Conservation (phyloP, 2,113 vertebrate species). For the Prolemur simus region DNA sequence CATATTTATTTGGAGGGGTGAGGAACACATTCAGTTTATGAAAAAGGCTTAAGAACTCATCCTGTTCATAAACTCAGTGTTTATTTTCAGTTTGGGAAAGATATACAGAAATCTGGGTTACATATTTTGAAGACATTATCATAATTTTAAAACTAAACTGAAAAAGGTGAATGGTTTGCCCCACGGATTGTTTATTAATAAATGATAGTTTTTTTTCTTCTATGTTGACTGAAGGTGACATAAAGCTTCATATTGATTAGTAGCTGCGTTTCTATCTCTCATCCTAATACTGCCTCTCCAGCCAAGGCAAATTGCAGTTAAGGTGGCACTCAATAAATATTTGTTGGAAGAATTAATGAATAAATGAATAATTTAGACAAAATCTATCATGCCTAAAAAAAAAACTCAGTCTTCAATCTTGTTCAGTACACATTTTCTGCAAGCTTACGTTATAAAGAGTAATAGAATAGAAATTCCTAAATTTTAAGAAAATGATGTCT, state of each 20-base stretch:
- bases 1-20: not conserved
- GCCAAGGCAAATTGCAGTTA: not conserved
- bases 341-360: slow-evolving; percentile 47
- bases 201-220: not conserved
- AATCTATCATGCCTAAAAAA: not conserved
- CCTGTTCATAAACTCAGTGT: not conserved
- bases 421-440: not conserved
- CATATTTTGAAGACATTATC: not conserved
- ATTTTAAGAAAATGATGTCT: not conserved
- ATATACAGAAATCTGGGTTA: not conserved
- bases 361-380: slow-evolving; percentile 46
- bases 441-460: not conserved
- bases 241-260: not conserved
- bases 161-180: not conserved
- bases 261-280: not conserved
- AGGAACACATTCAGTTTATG: too few relatives aligned
- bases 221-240: not conserved
- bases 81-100: not conserved
- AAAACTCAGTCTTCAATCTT: not conserved
- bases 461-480: not conserved
- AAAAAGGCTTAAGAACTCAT: not conserved
- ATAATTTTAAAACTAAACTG: slow-evolving; percentile 12
- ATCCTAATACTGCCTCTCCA: not conserved
- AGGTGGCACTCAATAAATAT: slow-evolving; percentile 30
- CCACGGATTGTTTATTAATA: not conserved